phyloP scores from a whole-genome alignment of 2,888 invertebrate species.

The Mesodorylaimus sp. region DNA sequence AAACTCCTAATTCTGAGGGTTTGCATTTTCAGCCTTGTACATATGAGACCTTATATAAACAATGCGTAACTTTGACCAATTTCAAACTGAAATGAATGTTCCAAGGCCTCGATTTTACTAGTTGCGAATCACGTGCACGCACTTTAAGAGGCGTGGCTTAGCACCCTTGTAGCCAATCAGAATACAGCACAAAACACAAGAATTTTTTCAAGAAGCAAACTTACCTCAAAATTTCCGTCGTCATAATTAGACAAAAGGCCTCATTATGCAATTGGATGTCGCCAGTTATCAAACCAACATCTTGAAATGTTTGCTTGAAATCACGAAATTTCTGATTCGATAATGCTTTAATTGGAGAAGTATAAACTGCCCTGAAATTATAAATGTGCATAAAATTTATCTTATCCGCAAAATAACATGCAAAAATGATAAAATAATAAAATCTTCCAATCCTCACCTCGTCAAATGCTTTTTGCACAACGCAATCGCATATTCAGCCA shows the following conservation, averaged over 20 bases:
- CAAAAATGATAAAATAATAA: not conserved
- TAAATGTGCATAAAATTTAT: slow-evolving; percentile 1
- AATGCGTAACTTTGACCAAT: no score
- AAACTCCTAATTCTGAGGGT: no score
- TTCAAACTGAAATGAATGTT: no score
- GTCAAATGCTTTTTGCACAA: slow-evolving; percentile 77
- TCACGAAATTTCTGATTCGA: slow-evolving; percentile 98
- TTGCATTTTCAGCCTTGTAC: no score
- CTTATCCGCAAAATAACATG: no score
- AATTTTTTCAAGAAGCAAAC: no score
- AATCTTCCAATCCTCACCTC: slow-evolving; percentile 37
- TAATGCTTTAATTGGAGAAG: slow-evolving; percentile 93
- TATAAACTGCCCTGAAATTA: slow-evolving; percentile 48
- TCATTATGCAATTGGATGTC: slow-evolving; percentile 85
- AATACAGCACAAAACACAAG: no score
- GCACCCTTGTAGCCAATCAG: no score
- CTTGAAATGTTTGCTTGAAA: slow-evolving; percentile 73
- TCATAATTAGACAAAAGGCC: slow-evolving; percentile 92
- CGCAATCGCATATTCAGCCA: slow-evolving; percentile 97
- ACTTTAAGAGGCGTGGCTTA: no score
- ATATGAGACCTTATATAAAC: no score
- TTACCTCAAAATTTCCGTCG: slow-evolving; percentile 77
- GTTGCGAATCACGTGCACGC: no score
- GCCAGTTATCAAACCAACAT: slow-evolving; percentile 80
- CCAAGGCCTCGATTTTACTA: no score